Percentiles rank a stretch among this genome's conserved stretches.
Evolutionary conservation across 2,888 invertebrate genomes (phyloP).

Genomic region (Sericinus montela): DNA sequence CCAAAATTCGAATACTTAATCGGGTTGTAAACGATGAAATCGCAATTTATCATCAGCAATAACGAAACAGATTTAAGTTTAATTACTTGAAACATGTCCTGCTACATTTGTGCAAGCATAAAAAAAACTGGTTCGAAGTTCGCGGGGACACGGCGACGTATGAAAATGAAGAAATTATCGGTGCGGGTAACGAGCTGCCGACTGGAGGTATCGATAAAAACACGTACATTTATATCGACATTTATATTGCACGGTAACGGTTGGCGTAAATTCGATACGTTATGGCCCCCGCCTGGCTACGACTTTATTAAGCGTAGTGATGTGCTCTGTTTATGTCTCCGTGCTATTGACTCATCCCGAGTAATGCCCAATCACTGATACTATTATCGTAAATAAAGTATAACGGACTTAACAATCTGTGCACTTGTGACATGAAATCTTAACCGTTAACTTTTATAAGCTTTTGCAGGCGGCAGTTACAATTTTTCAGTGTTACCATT

Average conservation of each 20-base stretch:
- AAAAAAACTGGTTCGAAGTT: conserved; percentile 41
- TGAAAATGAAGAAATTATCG: conserved; percentile 67
- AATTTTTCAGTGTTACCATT: conserved; percentile 17
- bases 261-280: conserved; percentile 56
- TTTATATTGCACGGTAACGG: conserved; percentile 56
- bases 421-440: conserved; percentile 34
- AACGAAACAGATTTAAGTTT: conserved; percentile 33
- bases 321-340: conserved; percentile 43
- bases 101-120: conserved; percentile 35
- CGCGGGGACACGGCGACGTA: conserved; percentile 30
- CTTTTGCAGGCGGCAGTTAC: conserved; percentile 10
- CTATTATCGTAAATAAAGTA: conserved; percentile 45
- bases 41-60: conserved; percentile 31
- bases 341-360: conserved; percentile 36
- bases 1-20: conserved; percentile 20
- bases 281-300: conserved; percentile 45
- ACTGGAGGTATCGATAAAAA: conserved; percentile 62
- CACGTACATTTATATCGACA: conserved; percentile 53
- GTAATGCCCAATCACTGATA: conserved; percentile 39
- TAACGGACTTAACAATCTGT: conserved; percentile 36
- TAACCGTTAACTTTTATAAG: conserved; percentile 35
- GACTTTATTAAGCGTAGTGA: conserved; percentile 59
- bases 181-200: conserved; percentile 48
- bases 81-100: conserved; percentile 36
- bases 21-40: conserved; percentile 23